A percentile compares a stretch with the other conserved stretches of the same genome.
These are phyloP conservation scores for Urocynchramus pylzowi DNA, from an alignment of 2,113 vertebrate genomes.

Conservation along the genomic window DNA sequence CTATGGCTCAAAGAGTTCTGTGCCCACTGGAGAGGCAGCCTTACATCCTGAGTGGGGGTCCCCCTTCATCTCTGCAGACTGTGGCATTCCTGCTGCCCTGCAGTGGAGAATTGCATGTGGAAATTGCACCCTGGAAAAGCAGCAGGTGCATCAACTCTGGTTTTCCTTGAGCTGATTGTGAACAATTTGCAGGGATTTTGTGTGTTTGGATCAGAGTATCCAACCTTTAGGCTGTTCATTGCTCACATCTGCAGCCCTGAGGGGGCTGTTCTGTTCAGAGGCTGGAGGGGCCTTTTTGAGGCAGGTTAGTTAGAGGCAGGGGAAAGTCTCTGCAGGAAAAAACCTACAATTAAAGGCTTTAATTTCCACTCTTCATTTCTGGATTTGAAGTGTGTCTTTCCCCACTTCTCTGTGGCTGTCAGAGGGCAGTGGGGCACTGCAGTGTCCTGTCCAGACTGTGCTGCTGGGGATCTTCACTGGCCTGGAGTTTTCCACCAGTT, in stretches of 20 bases:
- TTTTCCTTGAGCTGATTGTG: background rate
- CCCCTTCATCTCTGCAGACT: background rate
- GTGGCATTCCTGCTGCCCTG: background rate
- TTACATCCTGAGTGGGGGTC: background rate
- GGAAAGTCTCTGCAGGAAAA: background rate
- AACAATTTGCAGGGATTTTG: background rate
- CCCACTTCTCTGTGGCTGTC: background rate
- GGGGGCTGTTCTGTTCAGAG: background rate
- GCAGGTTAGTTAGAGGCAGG: background rate
- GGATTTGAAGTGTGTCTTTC: background rate
- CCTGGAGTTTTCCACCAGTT: background rate
- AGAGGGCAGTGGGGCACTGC: background rate
- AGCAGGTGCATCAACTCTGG: accelerated
- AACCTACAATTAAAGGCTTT: background rate
- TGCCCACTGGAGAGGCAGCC: background rate
- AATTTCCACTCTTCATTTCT: background rate
- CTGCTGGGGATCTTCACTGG: background rate
- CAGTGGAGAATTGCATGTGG: background rate
- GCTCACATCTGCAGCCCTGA: background rate
- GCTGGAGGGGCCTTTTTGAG: background rate
- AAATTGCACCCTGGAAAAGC: background rate
- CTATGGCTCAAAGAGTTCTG: background rate
- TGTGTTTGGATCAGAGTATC: background rate
- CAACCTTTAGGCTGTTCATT: accelerated
- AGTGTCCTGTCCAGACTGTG: accelerated